Conservation (phyloP, 2,797 vertebrate genomes). For the Hemibagrus guttatus region DNA sequence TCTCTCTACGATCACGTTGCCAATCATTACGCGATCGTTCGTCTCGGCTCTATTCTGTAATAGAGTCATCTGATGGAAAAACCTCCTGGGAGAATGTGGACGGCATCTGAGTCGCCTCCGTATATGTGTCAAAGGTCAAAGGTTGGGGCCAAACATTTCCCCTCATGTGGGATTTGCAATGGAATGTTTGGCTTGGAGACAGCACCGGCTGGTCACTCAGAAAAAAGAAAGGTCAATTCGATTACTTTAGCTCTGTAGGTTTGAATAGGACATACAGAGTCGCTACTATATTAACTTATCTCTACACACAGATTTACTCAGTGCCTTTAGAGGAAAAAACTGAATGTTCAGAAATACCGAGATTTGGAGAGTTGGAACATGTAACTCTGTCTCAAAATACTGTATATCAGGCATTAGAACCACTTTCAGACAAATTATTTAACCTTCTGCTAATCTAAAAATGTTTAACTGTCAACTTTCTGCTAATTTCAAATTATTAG, state of each 20-base stretch:
- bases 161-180: constrained; percentile 53
- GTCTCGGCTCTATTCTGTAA: constrained; percentile 44
- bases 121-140: constrained; percentile 61
- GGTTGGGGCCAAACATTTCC: constrained; percentile 62
- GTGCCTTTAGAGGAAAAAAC: not conserved
- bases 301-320: not conserved
- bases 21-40: constrained; percentile 37
- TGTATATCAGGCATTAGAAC: not conserved
- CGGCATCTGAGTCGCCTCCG: constrained; percentile 48
- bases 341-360: not conserved
- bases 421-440: not conserved
- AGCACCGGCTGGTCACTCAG: constrained; percentile 33
- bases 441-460: not conserved
- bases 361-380: not conserved
- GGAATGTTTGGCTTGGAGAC: constrained; percentile 47
- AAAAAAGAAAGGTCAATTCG: constrained; percentile 15
- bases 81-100: constrained; percentile 39
- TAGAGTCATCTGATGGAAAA: constrained; percentile 52
- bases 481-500: not conserved
- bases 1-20: not conserved
- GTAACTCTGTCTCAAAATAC: not conserved
- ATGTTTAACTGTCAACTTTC: not conserved
- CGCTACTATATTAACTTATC: not conserved
- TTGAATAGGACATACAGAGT: not conserved
- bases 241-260: constrained; percentile 7